Evolutionary conservation across 2,113 vertebrate genomes (phyloP).

Genomic region (Grantiella picta): DNA sequence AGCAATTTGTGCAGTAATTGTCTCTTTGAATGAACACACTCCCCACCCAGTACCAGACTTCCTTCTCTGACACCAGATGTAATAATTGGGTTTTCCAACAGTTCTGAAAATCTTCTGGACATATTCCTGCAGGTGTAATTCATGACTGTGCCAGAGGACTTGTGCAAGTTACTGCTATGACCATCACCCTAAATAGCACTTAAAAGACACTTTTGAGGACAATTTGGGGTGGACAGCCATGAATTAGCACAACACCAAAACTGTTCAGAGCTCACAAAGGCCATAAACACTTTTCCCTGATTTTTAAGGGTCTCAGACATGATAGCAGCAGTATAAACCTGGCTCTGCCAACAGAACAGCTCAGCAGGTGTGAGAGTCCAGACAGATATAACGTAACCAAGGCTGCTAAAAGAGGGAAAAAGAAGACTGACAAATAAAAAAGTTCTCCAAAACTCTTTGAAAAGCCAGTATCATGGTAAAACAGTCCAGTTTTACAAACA

Average conservation of each 20-base stretch:
- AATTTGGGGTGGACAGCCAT: neutral
- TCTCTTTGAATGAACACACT: neutral
- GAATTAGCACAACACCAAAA: neutral
- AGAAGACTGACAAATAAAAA: neutral
- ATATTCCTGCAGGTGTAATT: neutral
- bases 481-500: neutral
- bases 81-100: neutral
- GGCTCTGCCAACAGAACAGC: neutral
- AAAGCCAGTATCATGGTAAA: neutral
- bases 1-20: neutral
- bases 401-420: neutral
- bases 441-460: neutral
- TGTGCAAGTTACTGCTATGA: neutral
- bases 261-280: neutral
- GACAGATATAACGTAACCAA: neutral
- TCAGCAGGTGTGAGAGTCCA: neutral
- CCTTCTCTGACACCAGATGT: neutral
- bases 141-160: neutral
- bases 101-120: neutral
- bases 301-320: neutral
- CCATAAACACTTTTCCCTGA: neutral
- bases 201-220: neutral
- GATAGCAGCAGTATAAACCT: neutral
- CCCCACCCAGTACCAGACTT: neutral
- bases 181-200: neutral